These are phyloP conservation scores for Tipula confusa DNA, from an alignment of 2,888 invertebrate genomes.

Conservation along the genomic window DNA sequence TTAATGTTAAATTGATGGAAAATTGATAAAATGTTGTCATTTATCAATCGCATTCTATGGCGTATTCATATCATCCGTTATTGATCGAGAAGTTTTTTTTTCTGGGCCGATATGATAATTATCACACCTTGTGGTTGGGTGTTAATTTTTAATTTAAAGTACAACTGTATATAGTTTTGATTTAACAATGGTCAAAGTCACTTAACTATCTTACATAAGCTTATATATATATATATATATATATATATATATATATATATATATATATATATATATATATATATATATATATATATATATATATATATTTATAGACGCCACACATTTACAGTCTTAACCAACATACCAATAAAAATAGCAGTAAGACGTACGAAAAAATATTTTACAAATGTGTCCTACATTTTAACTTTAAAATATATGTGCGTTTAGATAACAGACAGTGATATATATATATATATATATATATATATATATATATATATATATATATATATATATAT, in stretches of 20 bases:
- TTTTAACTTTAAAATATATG: not conserved
- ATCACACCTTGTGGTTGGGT: not conserved
- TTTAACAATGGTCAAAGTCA: not conserved
- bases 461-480: no score
- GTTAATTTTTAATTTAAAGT: not conserved
- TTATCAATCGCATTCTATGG: not conserved
- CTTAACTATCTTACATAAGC: not conserved
- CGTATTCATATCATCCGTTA: not conserved
- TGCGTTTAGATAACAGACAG: not conserved
- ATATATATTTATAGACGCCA: not conserved
- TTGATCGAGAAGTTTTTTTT: not conserved
- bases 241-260: not conserved
- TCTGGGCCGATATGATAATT: not conserved
- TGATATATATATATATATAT: no score
- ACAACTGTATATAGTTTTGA: not conserved
- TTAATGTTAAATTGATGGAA: not conserved
- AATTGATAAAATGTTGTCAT: not conserved
- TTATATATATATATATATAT: not conserved
- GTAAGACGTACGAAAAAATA: not conserved
- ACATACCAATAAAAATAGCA: not conserved
- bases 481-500: no score
- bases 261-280: not conserved
- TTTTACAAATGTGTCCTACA: not conserved
- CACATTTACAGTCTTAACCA: not conserved
- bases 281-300: not conserved